These are phyloP conservation scores for Amblyraja radiata DNA, from an alignment of 2,797 vertebrate genomes.

Conservation along the genomic window DNA sequence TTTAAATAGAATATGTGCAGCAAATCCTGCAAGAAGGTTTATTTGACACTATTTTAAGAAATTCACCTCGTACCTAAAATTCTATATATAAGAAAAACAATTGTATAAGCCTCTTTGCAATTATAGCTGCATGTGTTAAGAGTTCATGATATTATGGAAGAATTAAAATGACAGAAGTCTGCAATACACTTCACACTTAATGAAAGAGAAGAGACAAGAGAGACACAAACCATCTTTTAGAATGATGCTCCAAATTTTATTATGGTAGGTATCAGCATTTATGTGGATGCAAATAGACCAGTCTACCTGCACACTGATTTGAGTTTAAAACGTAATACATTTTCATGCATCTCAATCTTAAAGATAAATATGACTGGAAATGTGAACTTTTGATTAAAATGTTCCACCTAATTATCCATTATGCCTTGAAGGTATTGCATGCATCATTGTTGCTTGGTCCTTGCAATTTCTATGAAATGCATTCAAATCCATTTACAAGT, in stretches of 20 bases:
- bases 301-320: too few relatives aligned
- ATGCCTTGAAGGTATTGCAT: neutral
- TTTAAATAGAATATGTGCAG: neutral
- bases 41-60: neutral
- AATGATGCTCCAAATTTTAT: neutral
- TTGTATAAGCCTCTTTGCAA: neutral
- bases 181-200: neutral
- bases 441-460: neutral
- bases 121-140: neutral
- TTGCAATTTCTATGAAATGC: neutral
- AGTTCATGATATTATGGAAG: neutral
- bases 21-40: neutral
- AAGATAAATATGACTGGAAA: too few relatives aligned
- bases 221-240: neutral
- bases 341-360: neutral
- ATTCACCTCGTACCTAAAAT: neutral
- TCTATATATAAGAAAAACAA: neutral
- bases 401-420: neutral
- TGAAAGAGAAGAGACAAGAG: neutral
- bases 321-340: constrained; percentile 2
- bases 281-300: neutral
- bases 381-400: neutral
- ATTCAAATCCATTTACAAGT: neutral
- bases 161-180: neutral
- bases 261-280: neutral